A percentile compares a stretch with the other conserved stretches of the same genome.
phyloP scores from a whole-genome alignment of 30 jellyfish, hydroid and myxozoan species.

The Aurelia coerulea region DNA sequence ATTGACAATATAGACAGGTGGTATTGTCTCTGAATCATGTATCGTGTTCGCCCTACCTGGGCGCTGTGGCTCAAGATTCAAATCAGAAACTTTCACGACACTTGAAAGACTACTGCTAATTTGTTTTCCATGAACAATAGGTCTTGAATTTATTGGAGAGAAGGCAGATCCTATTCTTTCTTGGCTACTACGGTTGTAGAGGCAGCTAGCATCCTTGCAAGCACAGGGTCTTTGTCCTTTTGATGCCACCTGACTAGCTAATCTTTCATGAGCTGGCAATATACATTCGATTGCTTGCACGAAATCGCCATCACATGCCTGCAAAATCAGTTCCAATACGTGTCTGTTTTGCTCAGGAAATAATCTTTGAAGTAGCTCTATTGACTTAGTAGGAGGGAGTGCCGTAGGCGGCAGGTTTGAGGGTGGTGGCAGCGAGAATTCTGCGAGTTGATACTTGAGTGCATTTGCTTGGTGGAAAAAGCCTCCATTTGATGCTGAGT shows the following conservation, averaged over 20 bases:
- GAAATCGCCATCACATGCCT: slow-evolving; percentile 74
- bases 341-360: slow-evolving; percentile 79
- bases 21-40: slow-evolving; percentile 48
- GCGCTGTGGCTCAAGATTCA: slow-evolving; percentile 20
- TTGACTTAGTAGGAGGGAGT: slow-evolving; percentile 37
- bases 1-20: slow-evolving; percentile 67
- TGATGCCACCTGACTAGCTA: background rate
- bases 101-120: slow-evolving; percentile 2
- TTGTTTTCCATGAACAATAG: slow-evolving; percentile 29
- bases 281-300: slow-evolving; percentile 72
- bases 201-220: slow-evolving; percentile 59
- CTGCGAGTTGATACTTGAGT: slow-evolving; percentile 30
- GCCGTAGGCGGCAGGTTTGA: slow-evolving; percentile 12
- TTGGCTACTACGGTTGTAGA: slow-evolving; percentile 19
- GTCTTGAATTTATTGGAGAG: slow-evolving; percentile 53
- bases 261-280: slow-evolving; percentile 68
- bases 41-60: background rate
- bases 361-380: slow-evolving; percentile 60
- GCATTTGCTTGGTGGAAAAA: slow-evolving; percentile 26
- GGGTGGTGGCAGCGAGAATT: slow-evolving; percentile 16
- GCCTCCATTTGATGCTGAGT: background rate
- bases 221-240: slow-evolving; percentile 35
- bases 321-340: slow-evolving; percentile 65
- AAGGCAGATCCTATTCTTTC: slow-evolving; percentile 70
- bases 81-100: background rate